phyloP scores from a whole-genome alignment of 2,797 vertebrate genomes.

The Sus cebifrons region DNA sequence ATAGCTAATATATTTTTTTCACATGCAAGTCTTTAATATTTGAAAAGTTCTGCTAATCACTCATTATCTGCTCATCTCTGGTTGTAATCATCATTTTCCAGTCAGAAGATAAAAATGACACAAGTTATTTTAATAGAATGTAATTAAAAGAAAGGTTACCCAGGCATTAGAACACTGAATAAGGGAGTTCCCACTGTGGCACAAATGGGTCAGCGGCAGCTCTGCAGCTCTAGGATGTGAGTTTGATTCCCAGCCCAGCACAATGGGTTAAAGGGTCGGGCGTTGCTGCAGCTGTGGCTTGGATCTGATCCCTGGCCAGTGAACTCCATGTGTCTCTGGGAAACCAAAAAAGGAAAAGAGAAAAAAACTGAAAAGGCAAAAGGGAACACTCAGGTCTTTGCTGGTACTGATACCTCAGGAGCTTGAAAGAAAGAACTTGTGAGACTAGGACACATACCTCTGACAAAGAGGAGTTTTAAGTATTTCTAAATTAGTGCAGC shows the following conservation, averaged over 20 bases:
- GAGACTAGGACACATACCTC: not conserved
- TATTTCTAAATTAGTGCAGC: not conserved
- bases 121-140: not conserved
- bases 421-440: not conserved
- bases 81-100: not conserved
- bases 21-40: not conserved
- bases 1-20: not conserved
- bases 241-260: too few relatives aligned
- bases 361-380: not conserved
- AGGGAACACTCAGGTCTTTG: not conserved
- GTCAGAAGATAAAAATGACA: not conserved
- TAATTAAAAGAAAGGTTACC: not conserved
- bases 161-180: slow-evolving; percentile 7
- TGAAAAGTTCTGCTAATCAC: not conserved
- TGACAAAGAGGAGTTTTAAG: not conserved
- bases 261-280: too few relatives aligned
- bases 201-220: too few relatives aligned
- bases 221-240: too few relatives aligned
- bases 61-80: not conserved
- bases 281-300: too few relatives aligned
- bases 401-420: not conserved
- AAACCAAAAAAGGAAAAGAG: too few relatives aligned
- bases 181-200: not conserved
- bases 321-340: too few relatives aligned
- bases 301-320: too few relatives aligned